A percentile compares a stretch with the other conserved stretches of the same genome.
phyloP scores from a whole-genome alignment of 2,888 invertebrate genomes.

The Phengaris alcon region DNA sequence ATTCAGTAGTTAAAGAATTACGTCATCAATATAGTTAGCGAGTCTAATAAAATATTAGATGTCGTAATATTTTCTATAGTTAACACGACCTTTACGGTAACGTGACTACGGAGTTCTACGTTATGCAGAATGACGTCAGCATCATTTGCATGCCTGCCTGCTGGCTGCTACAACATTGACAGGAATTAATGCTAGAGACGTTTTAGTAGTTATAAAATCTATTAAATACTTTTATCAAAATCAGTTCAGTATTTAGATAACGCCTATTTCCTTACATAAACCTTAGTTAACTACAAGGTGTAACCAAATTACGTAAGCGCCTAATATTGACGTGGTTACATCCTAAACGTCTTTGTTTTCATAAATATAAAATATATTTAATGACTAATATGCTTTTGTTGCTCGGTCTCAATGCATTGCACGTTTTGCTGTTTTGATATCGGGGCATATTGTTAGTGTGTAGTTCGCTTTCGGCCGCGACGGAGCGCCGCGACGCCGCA shows the following conservation, averaged over 20 bases:
- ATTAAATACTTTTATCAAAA: neutral
- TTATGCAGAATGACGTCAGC: slow-evolving; percentile 43
- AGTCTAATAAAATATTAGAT: slow-evolving; percentile 46
- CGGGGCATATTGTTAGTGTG: slow-evolving; percentile 30
- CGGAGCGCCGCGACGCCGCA: slow-evolving; percentile 55
- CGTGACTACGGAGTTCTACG: slow-evolving; percentile 45
- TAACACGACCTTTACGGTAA: slow-evolving; percentile 61
- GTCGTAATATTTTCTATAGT: slow-evolving; percentile 54
- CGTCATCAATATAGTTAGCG: slow-evolving; percentile 41
- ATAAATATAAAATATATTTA: slow-evolving; percentile 23
- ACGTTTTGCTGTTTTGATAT: slow-evolving; percentile 39
- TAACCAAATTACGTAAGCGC: slow-evolving; percentile 11
- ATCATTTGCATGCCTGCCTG: neutral
- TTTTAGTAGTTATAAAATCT: neutral
- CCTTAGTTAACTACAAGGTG: neutral
- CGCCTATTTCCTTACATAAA: neutral
- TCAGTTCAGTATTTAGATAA: neutral
- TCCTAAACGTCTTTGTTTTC: slow-evolving; percentile 28
- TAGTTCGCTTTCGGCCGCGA: slow-evolving; percentile 61
- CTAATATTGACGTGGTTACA: neutral
- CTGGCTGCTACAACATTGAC: neutral
- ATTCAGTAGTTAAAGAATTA: slow-evolving; percentile 38
- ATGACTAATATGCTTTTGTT: slow-evolving; percentile 30
- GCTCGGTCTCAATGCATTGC: slow-evolving; percentile 32
- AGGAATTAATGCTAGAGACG: neutral